Evolutionary conservation across 2,113 vertebrate genomes (phyloP).

Genomic region (Hypomesus transpacificus): DNA sequence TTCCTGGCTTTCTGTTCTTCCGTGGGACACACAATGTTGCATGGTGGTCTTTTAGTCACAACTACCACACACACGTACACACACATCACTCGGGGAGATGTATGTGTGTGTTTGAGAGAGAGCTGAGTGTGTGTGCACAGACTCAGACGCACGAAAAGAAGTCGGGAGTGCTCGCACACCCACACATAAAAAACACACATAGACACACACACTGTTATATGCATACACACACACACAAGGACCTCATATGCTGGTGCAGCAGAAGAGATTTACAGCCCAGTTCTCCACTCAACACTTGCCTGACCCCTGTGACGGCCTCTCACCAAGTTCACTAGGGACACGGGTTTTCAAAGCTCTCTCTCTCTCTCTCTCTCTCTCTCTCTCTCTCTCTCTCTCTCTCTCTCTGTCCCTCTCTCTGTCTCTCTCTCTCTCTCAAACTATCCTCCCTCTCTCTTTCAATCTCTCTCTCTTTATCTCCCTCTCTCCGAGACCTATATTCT

Average conservation of each 20-base stretch:
- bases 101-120: too few relatives aligned
- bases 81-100: too few relatives aligned
- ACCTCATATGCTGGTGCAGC: background rate
- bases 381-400: background rate
- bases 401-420: background rate
- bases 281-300: background rate
- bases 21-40: too few relatives aligned
- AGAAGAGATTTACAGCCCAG: background rate
- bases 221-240: background rate
- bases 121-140: too few relatives aligned
- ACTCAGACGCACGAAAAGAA: too few relatives aligned
- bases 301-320: background rate
- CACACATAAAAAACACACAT: background rate
- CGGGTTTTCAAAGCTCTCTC: background rate
- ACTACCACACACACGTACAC: background rate
- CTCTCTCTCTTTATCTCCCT: background rate
- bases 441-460: background rate
- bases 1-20: too few relatives aligned
- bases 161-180: background rate
- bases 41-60: background rate
- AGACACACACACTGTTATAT: too few relatives aligned
- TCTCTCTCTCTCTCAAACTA: background rate
- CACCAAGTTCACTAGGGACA: conserved; percentile 5
- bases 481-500: conserved; percentile 32
- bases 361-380: background rate